Evolutionary conservation across 2,888 invertebrate genomes (phyloP), one percentile per base, ranked within the genome.

Genomic region (Amiota communis): DNA sequence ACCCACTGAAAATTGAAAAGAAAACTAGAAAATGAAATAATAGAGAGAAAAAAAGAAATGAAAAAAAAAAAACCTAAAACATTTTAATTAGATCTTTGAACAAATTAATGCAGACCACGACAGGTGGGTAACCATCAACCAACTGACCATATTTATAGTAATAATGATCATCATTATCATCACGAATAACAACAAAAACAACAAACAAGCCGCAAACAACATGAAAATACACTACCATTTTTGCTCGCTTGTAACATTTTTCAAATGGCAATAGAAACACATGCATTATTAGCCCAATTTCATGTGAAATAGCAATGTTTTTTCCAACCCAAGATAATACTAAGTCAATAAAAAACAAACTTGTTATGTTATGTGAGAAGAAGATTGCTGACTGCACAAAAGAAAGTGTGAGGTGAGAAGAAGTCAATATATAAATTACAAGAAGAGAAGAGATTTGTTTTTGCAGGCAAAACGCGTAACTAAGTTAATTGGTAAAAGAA

Each of bases 401-500:
- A 36, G 36, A 36, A 36, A 36, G 6, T 36, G 36, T 36, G 36
- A 36, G 36, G 36, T 6, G 36, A 36, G 36, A 36, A 36, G 36
- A 36, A 36, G 36, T 36, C 36, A 36, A 36, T n/a, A n/a, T n/a
- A n/a, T 36, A 36, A 36, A 6, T 36, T 36, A 36, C 36, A 36
- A 36, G 36, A 36, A 6, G 36, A 36, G 36, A 36, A 36, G 36
- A 6, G 36, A 76, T 77, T 23, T 48, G 2, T 47, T 64, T 70
- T 53, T 17, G 71, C 72, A 72, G 47, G 68, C 73, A 49, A 67
- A 57, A 64, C 69, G 67, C 73, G 73, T 71, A 70, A 56, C 56
- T 73, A 73, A 49, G 73, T 59, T 74, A 80, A 81, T 81, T 75
- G 79, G 70, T 72, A 36, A 36, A 6, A 36, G 36, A 36, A 36